Evolutionary conservation across 2,113 vertebrate genomes (phyloP), one percentile per base, ranked within the genome.

Genomic region (Scopus umbretta): DNA sequence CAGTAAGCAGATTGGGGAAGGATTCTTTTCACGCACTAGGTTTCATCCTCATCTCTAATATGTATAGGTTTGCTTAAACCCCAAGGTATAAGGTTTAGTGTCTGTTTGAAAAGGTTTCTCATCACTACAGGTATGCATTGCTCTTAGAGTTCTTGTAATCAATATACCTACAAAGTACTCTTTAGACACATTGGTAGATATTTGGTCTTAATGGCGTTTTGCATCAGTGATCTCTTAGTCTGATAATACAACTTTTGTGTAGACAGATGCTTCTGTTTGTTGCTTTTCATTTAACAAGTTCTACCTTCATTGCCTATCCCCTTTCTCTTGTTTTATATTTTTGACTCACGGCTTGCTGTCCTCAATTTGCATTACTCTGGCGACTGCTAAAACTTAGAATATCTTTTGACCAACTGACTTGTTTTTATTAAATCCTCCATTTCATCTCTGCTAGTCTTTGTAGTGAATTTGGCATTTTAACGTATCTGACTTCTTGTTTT

Each of bases 391-490:
- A 93, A 61, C 22, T 62, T 68, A 43, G 32, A 92, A 18, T 89
- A 47, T 81, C 50, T 87, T 73, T 61, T 81, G 72, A 92, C 83
- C 5, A 2, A 43, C 43, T 82, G 66, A 53, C 32, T 79, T 85
- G 40, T 86, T 85, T 91, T 89, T 68, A 56, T 72, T 82, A 94
- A 88, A 68, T 78, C 80, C 47, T 84, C 26, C 13, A 10, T 63
- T 55, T 83, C 10, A 5, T 80, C 56, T 88, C 49, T 79, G 58
- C 73, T 66, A 80, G 67, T 58, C 40, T 78, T 3, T n/a, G 23
- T 36, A 84, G 53, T 40, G 67, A 79, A 81, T 92, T 88, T 97
- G 73, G 45, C 79, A 72, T 92, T 94, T 95, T 85, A 93, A 56
- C 59, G 6, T 76, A 13, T 92, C 86, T 90, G 45, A 85, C 55